Conservation (phyloP, 2,888 invertebrate species). For the Aphrophora alni region DNA sequence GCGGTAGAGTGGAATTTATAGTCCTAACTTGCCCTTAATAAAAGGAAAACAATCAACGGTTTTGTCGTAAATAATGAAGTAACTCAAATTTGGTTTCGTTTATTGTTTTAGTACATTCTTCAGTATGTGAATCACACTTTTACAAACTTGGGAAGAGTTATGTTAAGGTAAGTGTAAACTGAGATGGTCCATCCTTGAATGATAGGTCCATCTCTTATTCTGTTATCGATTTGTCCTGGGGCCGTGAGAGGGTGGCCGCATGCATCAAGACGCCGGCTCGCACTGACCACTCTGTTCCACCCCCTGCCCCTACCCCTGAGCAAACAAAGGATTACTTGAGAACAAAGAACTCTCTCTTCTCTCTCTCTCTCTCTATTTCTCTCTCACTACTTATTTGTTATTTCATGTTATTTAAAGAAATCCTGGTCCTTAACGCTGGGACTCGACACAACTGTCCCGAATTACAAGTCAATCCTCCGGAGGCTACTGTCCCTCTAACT, state of each 20-base stretch:
- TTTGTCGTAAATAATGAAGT: no score
- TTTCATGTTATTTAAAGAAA: constrained; percentile 43
- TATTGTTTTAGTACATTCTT: no score
- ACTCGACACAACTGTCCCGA: constrained; percentile 16
- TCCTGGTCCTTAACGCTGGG: constrained; percentile 37
- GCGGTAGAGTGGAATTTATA: no score
- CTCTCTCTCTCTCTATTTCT: neutral
- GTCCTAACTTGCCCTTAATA: no score
- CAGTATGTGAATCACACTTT: no score
- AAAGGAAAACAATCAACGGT: no score
- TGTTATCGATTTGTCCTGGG: constrained; percentile 22
- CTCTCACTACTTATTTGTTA: constrained; percentile 41
- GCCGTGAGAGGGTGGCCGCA: constrained; percentile 13
- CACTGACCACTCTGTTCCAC: constrained; percentile 21
- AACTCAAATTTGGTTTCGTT: no score
- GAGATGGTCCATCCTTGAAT: neutral
- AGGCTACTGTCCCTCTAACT: constrained; percentile 2
- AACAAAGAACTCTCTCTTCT: constrained; percentile 31
- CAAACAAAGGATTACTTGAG: constrained; percentile 40
- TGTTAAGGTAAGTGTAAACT: neutral
- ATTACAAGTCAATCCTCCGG: constrained; percentile 37
- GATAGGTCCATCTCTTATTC: constrained; percentile 41
- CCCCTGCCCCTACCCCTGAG: constrained; percentile 11
- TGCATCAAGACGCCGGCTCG: constrained; percentile 17
- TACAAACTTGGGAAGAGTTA: neutral